phyloP scores from a whole-genome alignment of 2,797 vertebrate species.

The Gobio occitaniae region DNA sequence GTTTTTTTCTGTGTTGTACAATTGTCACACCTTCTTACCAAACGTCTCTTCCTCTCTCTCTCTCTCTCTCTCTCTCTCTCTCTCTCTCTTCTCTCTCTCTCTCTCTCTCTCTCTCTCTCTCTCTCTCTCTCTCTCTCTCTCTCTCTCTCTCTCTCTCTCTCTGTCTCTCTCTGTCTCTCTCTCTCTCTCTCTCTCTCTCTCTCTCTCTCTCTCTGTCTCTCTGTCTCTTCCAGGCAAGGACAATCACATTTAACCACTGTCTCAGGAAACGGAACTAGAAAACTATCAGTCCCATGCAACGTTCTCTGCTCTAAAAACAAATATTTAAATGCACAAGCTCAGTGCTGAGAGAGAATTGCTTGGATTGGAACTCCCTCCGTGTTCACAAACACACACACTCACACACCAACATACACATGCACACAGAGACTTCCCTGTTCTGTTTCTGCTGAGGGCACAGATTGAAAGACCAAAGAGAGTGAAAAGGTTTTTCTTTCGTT shows the following conservation, averaged over 20 bases:
- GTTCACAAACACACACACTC: conserved; percentile 32
- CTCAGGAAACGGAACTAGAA: conserved; percentile 52
- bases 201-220: conserved; percentile 30
- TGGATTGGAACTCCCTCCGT: conserved; percentile 37
- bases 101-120: no score
- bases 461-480: conserved; percentile 17
- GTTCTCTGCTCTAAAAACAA: conserved; percentile 12
- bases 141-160: conserved; percentile 36
- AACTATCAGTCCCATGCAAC: conserved; percentile 11
- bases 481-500: background rate
- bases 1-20: background rate
- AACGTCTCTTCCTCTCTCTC: background rate
- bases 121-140: background rate
- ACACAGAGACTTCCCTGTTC: conserved; percentile 52
- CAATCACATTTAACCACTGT: conserved; percentile 51
- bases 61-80: no score
- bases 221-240: conserved; percentile 50
- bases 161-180: conserved; percentile 37
- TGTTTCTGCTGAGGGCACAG: conserved; percentile 29
- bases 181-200: background rate
- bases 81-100: no score
- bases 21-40: conserved; percentile 6
- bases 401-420: conserved; percentile 32
- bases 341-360: conserved; percentile 44
- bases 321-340: conserved; percentile 39